phyloP scores from a whole-genome alignment of 2,113 vertebrate species.

The Parus major region DNA sequence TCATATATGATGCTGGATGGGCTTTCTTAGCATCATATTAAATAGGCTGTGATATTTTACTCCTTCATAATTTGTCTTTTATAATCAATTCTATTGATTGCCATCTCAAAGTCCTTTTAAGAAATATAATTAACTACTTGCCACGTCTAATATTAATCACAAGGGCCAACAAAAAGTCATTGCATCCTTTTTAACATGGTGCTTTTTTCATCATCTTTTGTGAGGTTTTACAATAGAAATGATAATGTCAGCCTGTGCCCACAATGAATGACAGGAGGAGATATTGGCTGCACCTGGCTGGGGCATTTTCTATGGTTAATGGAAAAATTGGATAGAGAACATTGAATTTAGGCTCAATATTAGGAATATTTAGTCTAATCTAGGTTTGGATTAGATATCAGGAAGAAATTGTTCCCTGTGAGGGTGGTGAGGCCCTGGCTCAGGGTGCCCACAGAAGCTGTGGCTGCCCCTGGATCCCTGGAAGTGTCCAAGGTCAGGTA shows the following conservation, averaged over 20 bases:
- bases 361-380: background rate
- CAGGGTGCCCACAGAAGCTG: background rate
- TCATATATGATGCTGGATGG: background rate
- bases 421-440: background rate
- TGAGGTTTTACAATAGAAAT: background rate
- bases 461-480: background rate
- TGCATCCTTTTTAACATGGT: background rate
- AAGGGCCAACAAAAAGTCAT: background rate
- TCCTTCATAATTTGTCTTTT: background rate
- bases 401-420: background rate
- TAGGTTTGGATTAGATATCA: background rate
- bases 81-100: background rate
- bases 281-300: background rate
- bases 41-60: background rate
- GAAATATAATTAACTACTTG: background rate
- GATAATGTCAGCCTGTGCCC: background rate
- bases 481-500: fast-evolving
- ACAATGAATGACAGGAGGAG: background rate
- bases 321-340: background rate
- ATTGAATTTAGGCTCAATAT: background rate
- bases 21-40: background rate
- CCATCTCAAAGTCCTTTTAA: background rate
- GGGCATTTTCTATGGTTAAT: background rate
- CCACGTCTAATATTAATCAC: background rate
- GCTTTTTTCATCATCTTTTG: background rate